Conservation (phyloP, 2,888 invertebrate genomes). For the Nomada fucata region DNA sequence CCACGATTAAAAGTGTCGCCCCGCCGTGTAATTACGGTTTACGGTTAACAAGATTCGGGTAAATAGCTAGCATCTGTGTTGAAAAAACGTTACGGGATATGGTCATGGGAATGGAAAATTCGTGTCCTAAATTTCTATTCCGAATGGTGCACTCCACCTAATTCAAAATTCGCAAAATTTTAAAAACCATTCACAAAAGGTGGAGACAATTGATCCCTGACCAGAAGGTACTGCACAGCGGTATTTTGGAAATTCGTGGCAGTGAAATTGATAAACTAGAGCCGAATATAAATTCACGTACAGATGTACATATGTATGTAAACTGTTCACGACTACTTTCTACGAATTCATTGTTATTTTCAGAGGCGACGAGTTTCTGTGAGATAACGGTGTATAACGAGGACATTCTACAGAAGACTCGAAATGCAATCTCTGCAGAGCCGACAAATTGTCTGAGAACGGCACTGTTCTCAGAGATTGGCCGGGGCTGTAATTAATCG, state of each 20-base stretch:
- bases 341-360: slow-evolving; percentile 58
- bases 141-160: too few relatives aligned
- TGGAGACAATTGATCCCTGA: background rate
- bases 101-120: too few relatives aligned
- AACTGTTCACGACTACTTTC: slow-evolving; percentile 58
- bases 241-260: background rate
- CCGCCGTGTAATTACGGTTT: slow-evolving; percentile 6
- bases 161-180: too few relatives aligned
- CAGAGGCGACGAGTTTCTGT: slow-evolving; percentile 30
- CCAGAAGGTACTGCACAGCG: too few relatives aligned
- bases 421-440: slow-evolving; percentile 59
- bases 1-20: slow-evolving; percentile 2
- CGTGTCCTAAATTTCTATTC: too few relatives aligned
- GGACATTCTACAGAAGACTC: slow-evolving; percentile 61
- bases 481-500: slow-evolving; percentile 65
- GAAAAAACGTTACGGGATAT: too few relatives aligned
- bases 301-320: slow-evolving; percentile 20
- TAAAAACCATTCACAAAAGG: background rate
- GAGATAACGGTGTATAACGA: slow-evolving; percentile 61
- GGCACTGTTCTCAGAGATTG: slow-evolving; percentile 66
- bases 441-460: slow-evolving; percentile 76
- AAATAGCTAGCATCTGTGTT: too few relatives aligned
- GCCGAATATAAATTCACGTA: background rate
- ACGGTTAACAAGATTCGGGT: too few relatives aligned
- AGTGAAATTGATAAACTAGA: slow-evolving; percentile 35